Conservation (phyloP, 92 coral and sea anemone genomes). For the Muricea muricata region DNA sequence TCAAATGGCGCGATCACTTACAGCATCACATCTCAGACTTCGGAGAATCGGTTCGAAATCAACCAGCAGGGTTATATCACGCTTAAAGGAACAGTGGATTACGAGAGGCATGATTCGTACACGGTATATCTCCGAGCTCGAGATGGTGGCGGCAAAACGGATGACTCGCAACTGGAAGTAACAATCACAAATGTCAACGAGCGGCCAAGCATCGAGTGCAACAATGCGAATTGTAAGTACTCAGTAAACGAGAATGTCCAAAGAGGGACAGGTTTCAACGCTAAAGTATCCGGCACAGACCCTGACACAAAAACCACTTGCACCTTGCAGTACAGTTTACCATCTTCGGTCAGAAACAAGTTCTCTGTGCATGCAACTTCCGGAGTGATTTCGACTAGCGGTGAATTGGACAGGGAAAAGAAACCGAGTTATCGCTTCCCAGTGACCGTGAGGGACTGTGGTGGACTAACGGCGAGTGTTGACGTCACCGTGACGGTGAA, state of each 20-base stretch:
- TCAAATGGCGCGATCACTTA: not conserved
- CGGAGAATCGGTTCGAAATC: not conserved
- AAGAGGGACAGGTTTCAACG: not conserved
- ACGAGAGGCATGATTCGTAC: not conserved
- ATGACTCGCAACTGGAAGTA: not conserved
- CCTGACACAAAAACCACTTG: not conserved
- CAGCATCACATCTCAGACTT: not conserved
- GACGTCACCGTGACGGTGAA: conserved; percentile 61
- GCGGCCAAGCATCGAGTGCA: not conserved
- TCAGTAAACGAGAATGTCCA: conserved; percentile 57
- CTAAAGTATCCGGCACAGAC: not conserved
- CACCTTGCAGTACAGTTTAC: not conserved
- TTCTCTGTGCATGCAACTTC: conserved; percentile 60
- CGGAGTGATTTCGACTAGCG: conserved; percentile 65
- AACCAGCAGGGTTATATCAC: not conserved
- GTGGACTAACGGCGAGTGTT: conserved; percentile 67
- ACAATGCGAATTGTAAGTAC: not conserved
- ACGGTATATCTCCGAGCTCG: not conserved
- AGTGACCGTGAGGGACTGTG: conserved; percentile 82
- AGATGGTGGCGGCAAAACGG: not conserved
- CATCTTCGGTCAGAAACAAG: not conserved
- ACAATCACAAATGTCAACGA: not conserved
- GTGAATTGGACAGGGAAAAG: conserved; percentile 77
- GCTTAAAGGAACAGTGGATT: not conserved
- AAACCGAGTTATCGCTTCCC: conserved; percentile 65